Evolutionary conservation across 2,797 vertebrate genomes (phyloP).

Genomic region (Thamnophis elegans): DNA sequence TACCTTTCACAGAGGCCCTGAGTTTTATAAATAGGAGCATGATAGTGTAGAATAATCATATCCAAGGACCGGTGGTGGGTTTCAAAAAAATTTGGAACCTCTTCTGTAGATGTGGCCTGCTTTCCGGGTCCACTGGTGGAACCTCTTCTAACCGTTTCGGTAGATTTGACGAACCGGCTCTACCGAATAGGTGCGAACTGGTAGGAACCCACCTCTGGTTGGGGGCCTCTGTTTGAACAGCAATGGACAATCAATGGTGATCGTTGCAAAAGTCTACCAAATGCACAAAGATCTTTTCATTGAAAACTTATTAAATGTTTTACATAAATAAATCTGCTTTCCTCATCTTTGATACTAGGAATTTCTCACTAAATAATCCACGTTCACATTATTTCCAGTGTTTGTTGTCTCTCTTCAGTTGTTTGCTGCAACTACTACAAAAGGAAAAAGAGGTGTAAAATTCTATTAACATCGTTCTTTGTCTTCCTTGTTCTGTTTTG

Average conservation of each 20-base stretch:
- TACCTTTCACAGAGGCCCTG: no score
- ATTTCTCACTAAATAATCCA: neutral
- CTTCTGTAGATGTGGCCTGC: no score
- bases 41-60: no score
- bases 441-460: neutral
- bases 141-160: no score
- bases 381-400: neutral
- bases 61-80: no score
- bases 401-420: neutral
- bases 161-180: no score
- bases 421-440: neutral
- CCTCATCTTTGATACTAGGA: neutral
- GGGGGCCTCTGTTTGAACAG: no score
- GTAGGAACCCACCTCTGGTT: no score
- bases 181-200: no score
- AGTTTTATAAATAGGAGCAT: no score
- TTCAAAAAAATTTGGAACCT: no score
- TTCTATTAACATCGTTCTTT: fast-evolving
- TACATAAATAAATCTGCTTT: neutral
- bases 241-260: neutral
- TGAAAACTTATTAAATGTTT: neutral
- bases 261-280: neutral
- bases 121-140: no score
- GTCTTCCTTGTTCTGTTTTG: neutral
- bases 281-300: neutral